Conservation (phyloP, 1,140 invertebrate species). For the Caenorhabditis latens region DNA sequence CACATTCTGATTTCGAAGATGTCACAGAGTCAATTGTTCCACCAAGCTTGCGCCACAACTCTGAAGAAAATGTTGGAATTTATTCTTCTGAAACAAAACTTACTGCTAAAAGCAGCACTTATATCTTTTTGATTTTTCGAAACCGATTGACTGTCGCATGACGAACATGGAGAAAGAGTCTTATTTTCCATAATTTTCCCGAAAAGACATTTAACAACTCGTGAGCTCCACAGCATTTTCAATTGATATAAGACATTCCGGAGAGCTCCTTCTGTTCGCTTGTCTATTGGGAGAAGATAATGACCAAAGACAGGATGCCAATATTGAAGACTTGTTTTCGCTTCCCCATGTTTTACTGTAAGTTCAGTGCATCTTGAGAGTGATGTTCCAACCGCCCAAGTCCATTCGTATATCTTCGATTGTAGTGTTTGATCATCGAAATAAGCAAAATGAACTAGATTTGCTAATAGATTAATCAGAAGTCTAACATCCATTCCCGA, state of each 20-base stretch:
- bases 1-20: conserved; percentile 50
- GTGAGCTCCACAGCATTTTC: conserved; percentile 60
- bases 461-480: conserved; percentile 3
- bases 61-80: conserved; percentile 59
- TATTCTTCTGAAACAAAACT: neutral
- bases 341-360: conserved; percentile 22
- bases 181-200: conserved; percentile 45
- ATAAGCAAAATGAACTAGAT: conserved; percentile 31
- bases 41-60: conserved; percentile 65
- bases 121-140: conserved; percentile 45
- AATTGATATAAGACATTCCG: conserved; percentile 55
- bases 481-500: conserved; percentile 11
- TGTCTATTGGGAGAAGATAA: conserved; percentile 59
- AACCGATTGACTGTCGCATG: neutral
- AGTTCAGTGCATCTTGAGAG: conserved; percentile 58
- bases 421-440: neutral
- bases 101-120: conserved; percentile 24
- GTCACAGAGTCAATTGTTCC: conserved; percentile 44
- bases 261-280: conserved; percentile 58
- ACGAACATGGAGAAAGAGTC: neutral
- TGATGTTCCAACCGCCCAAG: conserved; percentile 43
- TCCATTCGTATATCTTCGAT: conserved; percentile 53
- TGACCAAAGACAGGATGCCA: conserved; percentile 64
- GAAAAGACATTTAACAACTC: conserved; percentile 53
- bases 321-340: conserved; percentile 53